These are phyloP conservation scores for Craseonycteris thonglongyai DNA, from an alignment of 2,113 vertebrate genomes.

Conservation along the genomic window DNA sequence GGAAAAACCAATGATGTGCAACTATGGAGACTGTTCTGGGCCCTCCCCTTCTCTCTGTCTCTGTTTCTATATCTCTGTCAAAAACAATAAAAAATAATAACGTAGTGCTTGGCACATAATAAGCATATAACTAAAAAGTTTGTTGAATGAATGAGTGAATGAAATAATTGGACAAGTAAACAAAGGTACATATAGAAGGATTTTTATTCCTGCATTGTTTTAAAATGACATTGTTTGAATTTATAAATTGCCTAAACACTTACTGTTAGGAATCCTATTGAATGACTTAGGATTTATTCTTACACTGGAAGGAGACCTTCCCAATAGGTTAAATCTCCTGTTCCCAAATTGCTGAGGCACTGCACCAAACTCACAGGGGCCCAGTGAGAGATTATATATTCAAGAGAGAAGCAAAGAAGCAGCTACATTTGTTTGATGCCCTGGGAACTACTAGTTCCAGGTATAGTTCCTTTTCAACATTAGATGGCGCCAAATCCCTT, in stretches of 20 bases:
- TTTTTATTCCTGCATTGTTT: neutral
- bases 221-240: neutral
- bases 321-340: neutral
- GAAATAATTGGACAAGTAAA: neutral
- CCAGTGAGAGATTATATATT: neutral
- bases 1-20: no score
- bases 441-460: neutral
- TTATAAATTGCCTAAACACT: neutral
- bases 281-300: neutral
- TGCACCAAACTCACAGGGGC: neutral
- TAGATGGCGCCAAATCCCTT: constrained; percentile 48
- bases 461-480: neutral
- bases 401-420: neutral
- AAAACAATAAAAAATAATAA: no score
- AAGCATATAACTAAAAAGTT: neutral
- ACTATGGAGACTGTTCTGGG: no score
- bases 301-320: neutral
- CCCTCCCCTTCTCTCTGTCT: no score
- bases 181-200: neutral
- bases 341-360: neutral
- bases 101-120: neutral
- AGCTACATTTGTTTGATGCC: neutral
- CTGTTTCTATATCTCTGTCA: no score
- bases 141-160: neutral
- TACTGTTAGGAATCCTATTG: neutral